Evolutionary conservation across 2,888 invertebrate genomes (phyloP), one percentile per base, ranked within the genome.

Genomic region (Monochamus alternatus): DNA sequence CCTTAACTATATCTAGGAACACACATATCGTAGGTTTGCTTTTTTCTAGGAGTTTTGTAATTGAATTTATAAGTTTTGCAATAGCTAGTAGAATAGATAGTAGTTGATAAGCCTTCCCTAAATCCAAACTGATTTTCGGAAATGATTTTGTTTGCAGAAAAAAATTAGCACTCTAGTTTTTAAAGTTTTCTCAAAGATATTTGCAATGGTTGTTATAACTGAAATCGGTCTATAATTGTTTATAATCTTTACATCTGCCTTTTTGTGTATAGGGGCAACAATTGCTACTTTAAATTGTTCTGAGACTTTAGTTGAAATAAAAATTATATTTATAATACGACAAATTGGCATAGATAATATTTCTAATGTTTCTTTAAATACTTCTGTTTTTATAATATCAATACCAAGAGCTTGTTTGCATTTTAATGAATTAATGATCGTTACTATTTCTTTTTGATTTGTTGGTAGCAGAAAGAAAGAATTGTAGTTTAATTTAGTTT

Each of bases 121-220:
- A 22, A 22, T 22, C 22, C 22, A 22, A 22, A 22, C 22, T 22
- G 22, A 22, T 70, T 67, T 62, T 75, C 70, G 59, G 71, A 75
- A 44, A 75, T 52, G 22, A 75, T 30, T 7, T 75, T 65, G 60
- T 75, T 47, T 66, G 47, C 60, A 31, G 32, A 30, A 38, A 72
- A 30, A 60, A 52, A 52, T 9, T 52, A 59, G 31, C 43, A 71
- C 31, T 71, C 31, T 62, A 31, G 44, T 58, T 66, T 71, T 59
- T 9, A 69, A 70, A 70, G 43, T 55, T 69, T 69, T 69, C 31
- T 69, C 69, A 31, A 70, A 70, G 12, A 70, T 70, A 44, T 74
- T 70, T 43, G 71, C 59, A 51, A 75, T 44, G 1, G 31, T 60
- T 31, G 31, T 31, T 30, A 51, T 51, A 51, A 51, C 2, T 7